phyloP scores from a whole-genome alignment of 2,797 vertebrate species.

The Macropus fuliginosus region DNA sequence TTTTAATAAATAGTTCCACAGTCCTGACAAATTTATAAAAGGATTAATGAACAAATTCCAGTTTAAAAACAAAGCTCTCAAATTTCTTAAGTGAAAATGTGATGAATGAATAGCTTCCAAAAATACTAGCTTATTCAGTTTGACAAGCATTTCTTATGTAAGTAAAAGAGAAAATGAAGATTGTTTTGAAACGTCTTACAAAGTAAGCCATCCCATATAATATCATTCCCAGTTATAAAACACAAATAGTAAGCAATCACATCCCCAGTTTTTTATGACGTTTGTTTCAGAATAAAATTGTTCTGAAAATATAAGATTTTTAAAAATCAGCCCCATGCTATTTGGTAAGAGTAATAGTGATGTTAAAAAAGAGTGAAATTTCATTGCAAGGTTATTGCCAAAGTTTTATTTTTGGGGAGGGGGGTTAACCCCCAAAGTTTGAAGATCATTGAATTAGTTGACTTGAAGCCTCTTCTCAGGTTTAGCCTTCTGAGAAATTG shows the following conservation, averaged over 20 bases:
- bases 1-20: neutral
- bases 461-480: neutral
- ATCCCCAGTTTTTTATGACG: neutral
- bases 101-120: neutral
- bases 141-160: neutral
- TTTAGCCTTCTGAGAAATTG: neutral
- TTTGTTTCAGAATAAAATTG: neutral
- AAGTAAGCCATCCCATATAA: neutral
- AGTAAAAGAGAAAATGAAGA: constrained; percentile 3
- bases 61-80: neutral
- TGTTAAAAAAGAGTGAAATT: neutral
- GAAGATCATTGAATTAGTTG: neutral
- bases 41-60: neutral
- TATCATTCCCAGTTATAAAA: neutral
- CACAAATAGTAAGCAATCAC: neutral
- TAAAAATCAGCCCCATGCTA: neutral
- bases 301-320: neutral
- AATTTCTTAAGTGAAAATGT: neutral
- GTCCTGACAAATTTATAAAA: neutral
- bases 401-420: neutral
- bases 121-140: neutral
- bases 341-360: neutral
- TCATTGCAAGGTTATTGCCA: neutral
- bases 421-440: neutral
- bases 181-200: neutral